Evolutionary conservation across 2,888 invertebrate genomes (phyloP), one percentile per base, ranked within the genome.

Genomic region (Leuctra nigra): DNA sequence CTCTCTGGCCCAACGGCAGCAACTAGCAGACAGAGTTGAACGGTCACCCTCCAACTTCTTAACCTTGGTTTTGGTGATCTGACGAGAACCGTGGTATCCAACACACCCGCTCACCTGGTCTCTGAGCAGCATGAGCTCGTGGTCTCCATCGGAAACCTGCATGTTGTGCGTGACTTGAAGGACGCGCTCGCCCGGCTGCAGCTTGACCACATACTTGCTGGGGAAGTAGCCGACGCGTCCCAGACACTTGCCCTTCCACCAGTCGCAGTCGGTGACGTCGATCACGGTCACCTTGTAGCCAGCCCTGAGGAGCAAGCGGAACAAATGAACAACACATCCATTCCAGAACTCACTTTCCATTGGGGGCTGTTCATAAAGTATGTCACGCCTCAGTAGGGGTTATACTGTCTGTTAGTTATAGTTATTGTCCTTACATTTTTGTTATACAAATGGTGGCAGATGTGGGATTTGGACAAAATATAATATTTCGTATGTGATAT

Each of bases 231-330:
- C 96, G 52, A 88, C 81, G 66, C 88, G 83, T 24, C 95, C 94
- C 60, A 93, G 77, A 68, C 91, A 91, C 72, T 93, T 94, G 47
- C 95, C 96, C 75, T 93, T 92, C 95, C 95, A 96, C 96, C 95
- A 96, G 69, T 95, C 94, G 11, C 90, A 88, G 73, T 96, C 95
- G 0, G 93, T 86, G 46, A 91, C 93, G 70, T 96, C 96, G 63
- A 92, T 91, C 57, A 95, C 93, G 11, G 91, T 93, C 54, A 96
- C 89, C 72, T 87, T 83, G 74, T 90, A 90, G 2, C 93, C 93
- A 20, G 92, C 91, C 64, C 79, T 76, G 69, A 63, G 71, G 53
- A 67, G 16, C n/a, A n/a, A n/a, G n/a, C n/a, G n/a, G n/a, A n/a
- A n/a, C n/a, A n/a, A n/a, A 24, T 24, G 16, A 6, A 24, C 16